Evolutionary conservation across 2,888 invertebrate genomes (phyloP), one percentile per base, ranked within the genome.

Genomic region (Meiosimyza platycephala): DNA sequence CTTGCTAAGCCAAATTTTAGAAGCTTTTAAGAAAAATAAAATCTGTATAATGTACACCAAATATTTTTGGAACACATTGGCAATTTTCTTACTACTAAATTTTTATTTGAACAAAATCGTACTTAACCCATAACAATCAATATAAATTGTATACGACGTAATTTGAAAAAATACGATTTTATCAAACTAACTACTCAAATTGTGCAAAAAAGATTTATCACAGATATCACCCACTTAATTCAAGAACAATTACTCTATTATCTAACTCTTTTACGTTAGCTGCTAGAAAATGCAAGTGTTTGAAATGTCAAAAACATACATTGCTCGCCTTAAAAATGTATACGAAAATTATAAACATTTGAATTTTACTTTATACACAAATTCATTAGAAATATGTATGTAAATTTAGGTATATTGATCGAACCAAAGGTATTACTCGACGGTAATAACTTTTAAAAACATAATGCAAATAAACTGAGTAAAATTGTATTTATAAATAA

Each of bases 101-200:
- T 40, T 66, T 28, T 54, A 66, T 51, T 33, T 40, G 52, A 33
- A n/a, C 15, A 9, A 15, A 28, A n/a, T 16, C 63, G 48, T 40
- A 62, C 9, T 16, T 18, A 65, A 62, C 28, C 47, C 54, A 72
- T 62, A 69, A 72, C 70, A 72, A 75, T 74, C 75, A 73, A 73
- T 72, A 74, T 73, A 74, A 74, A 73, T 76, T 76, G 75, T 78
- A 76, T 78, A 78, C 76, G 75, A 77, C 73, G 62, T 75, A 75
- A 75, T 13, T 64, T 6, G 51, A 64, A 71, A 72, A 68, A 72
- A 71, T 62, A 77, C 76, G 75, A 64, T 72, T 72, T 74, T 74
- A 65, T 67, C 75, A 75, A 76, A 73, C 72, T 77, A 73, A 76
- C 75, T 73, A 74, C 71, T 74, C 33, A 74, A 73, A 66, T 72